Conservation (phyloP, 2,888 invertebrate species). For the Lymantria dispar region DNA sequence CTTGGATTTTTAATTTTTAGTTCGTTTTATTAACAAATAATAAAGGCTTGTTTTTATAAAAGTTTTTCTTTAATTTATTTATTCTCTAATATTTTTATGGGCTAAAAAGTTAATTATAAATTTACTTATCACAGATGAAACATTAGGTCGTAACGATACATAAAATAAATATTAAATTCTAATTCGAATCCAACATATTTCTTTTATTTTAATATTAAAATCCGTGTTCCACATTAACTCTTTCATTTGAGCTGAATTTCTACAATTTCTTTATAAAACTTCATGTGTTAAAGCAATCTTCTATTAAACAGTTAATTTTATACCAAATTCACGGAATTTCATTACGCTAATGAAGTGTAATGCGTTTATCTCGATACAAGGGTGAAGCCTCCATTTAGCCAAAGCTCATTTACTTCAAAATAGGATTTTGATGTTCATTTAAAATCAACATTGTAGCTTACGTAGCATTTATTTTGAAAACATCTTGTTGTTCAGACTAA, state of each 20-base stretch:
- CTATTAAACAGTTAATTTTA: slow-evolving; percentile 65
- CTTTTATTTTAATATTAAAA: too few relatives aligned
- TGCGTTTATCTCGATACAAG: slow-evolving; percentile 53
- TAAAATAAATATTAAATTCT: too few relatives aligned
- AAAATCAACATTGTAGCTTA: slow-evolving; percentile 26
- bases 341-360: slow-evolving; percentile 69
- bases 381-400: slow-evolving; percentile 36
- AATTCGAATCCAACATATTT: too few relatives aligned
- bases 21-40: too few relatives aligned
- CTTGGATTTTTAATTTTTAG: too few relatives aligned
- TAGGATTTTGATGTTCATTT: slow-evolving; percentile 36
- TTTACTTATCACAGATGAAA: too few relatives aligned
- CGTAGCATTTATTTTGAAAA: background rate
- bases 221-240: slow-evolving; percentile 33
- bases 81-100: too few relatives aligned
- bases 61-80: too few relatives aligned
- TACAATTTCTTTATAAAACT: slow-evolving; percentile 62
- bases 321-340: slow-evolving; percentile 66
- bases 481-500: background rate
- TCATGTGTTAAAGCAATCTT: slow-evolving; percentile 56
- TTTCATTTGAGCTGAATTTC: slow-evolving; percentile 13
- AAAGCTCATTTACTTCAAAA: slow-evolving; percentile 38
- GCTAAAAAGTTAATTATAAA: too few relatives aligned
- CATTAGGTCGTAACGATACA: background rate
- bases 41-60: too few relatives aligned